phyloP scores from a whole-genome alignment of 2,797 vertebrate genomes.

The Strix occidentalis region DNA sequence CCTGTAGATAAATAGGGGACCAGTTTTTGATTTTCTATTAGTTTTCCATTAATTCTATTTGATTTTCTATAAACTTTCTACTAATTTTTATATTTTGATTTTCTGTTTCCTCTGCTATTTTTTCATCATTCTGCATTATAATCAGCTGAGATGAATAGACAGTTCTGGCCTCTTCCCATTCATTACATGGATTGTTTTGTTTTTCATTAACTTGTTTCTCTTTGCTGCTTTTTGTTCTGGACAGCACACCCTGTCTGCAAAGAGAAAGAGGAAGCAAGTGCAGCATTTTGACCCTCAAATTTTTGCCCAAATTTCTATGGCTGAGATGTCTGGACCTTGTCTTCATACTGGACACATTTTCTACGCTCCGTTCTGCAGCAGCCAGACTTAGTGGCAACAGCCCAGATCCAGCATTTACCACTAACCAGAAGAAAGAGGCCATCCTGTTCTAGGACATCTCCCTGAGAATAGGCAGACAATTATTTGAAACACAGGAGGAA shows the following conservation, averaged over 20 bases:
- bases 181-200: background rate
- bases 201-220: background rate
- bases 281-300: background rate
- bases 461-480: constrained; percentile 5
- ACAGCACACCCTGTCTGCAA: background rate
- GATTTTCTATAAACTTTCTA: background rate
- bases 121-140: background rate
- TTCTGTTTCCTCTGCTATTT: background rate
- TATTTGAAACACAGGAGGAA: background rate
- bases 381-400: background rate
- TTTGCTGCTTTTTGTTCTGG: background rate
- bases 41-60: background rate
- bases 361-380: background rate
- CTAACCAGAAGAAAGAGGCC: background rate
- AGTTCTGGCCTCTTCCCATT: background rate
- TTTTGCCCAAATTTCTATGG: background rate
- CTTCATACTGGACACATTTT: background rate
- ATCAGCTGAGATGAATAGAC: background rate
- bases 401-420: constrained; percentile 13
- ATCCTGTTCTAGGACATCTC: background rate
- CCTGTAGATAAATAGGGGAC: background rate
- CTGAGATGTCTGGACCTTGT: background rate
- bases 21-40: background rate
- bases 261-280: background rate
- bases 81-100: background rate